Percentiles rank a stretch among this genome's conserved stretches.
Conservation (phyloP, 2,113 vertebrate genomes). For the Panthera leo region DNA sequence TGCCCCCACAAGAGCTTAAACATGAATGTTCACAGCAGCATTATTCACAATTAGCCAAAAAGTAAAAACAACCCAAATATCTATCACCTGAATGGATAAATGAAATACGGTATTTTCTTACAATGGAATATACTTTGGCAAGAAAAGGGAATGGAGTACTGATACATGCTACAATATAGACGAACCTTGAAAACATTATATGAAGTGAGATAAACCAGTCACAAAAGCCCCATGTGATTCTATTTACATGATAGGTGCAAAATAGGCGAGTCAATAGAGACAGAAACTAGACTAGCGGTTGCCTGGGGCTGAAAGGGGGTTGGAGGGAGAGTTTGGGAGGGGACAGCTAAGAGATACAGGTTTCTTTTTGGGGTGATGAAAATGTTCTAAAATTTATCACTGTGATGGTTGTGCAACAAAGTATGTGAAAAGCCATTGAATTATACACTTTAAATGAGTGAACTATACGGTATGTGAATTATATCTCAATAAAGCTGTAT, state of each 20-base stretch:
- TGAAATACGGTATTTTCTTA: not conserved
- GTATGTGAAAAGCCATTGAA: not conserved
- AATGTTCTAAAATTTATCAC: not conserved
- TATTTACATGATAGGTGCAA: not conserved
- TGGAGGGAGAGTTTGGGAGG: too few relatives aligned
- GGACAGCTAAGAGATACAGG: not conserved
- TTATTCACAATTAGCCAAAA: not conserved
- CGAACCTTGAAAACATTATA: not conserved
- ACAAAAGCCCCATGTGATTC: not conserved
- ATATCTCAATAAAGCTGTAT: slow-evolving; percentile 61
- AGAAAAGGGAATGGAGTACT: not conserved
- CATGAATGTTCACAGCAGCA: not conserved
- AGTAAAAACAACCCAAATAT: not conserved
- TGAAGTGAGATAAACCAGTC: not conserved
- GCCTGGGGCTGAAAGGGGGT: not conserved
- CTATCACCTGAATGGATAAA: not conserved
- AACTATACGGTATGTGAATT: slow-evolving; percentile 46
- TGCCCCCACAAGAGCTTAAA: not conserved
- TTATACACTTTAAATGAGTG: slow-evolving; percentile 1
- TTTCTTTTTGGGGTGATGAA: not conserved
- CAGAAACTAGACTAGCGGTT: not conserved
- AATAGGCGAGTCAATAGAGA: not conserved
- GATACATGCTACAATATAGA: not conserved
- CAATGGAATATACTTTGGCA: not conserved
- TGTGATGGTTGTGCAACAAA: not conserved